Percentiles rank a stretch among this genome's conserved stretches.
Evolutionary conservation across 2,113 vertebrate genomes (phyloP).

Genomic region (Sarotherodon lohbergeri): DNA sequence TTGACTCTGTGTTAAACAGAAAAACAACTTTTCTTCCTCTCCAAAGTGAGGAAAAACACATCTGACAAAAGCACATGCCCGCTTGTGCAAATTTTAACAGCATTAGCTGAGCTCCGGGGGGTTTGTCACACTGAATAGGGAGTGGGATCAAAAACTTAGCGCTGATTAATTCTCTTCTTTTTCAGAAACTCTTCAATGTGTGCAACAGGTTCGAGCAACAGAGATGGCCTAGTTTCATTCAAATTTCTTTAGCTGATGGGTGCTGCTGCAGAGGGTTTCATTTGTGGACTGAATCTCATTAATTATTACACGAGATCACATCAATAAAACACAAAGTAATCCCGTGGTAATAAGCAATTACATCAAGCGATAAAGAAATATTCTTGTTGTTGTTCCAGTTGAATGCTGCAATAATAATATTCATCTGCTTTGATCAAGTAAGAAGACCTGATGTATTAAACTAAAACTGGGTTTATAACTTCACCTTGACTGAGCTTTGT

Average conservation of each 20-base stretch:
- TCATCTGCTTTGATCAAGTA: not conserved
- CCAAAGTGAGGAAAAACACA: constrained; percentile 22
- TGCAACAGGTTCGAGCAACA: constrained; percentile 2
- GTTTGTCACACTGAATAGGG: constrained; percentile 54
- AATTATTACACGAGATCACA: constrained; percentile 41
- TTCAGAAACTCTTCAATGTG: constrained; percentile 40
- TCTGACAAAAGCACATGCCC: constrained; percentile 21
- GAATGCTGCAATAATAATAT: not conserved
- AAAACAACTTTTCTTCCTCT: not conserved
- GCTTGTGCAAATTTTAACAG: constrained; percentile 39
- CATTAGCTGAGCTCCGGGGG: constrained; percentile 53
- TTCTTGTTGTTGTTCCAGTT: not conserved
- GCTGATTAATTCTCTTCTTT: constrained; percentile 43
- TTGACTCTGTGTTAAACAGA: not conserved
- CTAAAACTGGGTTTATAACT: not conserved
- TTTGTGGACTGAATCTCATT: constrained; percentile 30
- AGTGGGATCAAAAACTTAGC: constrained; percentile 38
- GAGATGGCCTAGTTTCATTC: constrained; percentile 45
- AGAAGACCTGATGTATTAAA: not conserved
- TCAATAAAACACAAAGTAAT: constrained; percentile 36
- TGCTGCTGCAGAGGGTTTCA: constrained; percentile 5
- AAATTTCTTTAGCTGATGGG: constrained; percentile 33
- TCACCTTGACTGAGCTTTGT: not conserved
- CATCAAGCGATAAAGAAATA: constrained; percentile 14
- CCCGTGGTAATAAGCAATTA: constrained; percentile 44